Percentiles rank a stretch among this genome's conserved stretches.
phyloP scores from a whole-genome alignment of 2,888 invertebrate genomes.

The Pterostichus niger region DNA sequence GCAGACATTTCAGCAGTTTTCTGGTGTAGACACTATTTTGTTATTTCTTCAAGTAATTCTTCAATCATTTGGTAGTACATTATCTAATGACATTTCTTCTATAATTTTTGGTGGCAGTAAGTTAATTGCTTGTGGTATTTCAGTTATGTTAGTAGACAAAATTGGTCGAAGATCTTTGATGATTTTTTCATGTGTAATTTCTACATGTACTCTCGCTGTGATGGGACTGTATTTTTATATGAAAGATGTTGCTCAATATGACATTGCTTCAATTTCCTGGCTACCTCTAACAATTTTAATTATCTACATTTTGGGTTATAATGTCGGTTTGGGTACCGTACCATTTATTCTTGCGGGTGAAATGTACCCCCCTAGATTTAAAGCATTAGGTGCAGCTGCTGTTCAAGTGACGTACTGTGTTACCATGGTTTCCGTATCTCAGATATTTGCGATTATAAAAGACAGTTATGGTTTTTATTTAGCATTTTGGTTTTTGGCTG shows the following conservation, averaged over 20 bases:
- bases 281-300: slow-evolving; percentile 32
- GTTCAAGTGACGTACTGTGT: slow-evolving; percentile 28
- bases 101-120: slow-evolving; percentile 32
- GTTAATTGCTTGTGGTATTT: slow-evolving; percentile 15
- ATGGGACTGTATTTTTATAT: slow-evolving; percentile 42
- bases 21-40: slow-evolving; percentile 46
- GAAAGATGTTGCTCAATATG: slow-evolving; percentile 12
- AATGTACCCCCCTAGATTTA: slow-evolving; percentile 51
- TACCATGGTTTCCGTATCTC: slow-evolving; percentile 28
- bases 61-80: neutral
- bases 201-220: neutral
- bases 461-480: slow-evolving; percentile 41
- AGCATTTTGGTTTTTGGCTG: slow-evolving; percentile 37
- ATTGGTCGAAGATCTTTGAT: slow-evolving; percentile 26
- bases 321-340: slow-evolving; percentile 47
- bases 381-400: slow-evolving; percentile 27
- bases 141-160: slow-evolving; percentile 41
- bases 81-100: slow-evolving; percentile 16
- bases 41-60: slow-evolving; percentile 51
- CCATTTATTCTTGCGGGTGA: slow-evolving; percentile 52
- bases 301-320: slow-evolving; percentile 43
- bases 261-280: slow-evolving; percentile 34
- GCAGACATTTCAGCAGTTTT: slow-evolving; percentile 30
- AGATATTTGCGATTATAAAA: slow-evolving; percentile 54
- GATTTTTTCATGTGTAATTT: slow-evolving; percentile 7